phyloP scores from a whole-genome alignment of 2,888 invertebrate species.

The Urechis unicinctus region DNA sequence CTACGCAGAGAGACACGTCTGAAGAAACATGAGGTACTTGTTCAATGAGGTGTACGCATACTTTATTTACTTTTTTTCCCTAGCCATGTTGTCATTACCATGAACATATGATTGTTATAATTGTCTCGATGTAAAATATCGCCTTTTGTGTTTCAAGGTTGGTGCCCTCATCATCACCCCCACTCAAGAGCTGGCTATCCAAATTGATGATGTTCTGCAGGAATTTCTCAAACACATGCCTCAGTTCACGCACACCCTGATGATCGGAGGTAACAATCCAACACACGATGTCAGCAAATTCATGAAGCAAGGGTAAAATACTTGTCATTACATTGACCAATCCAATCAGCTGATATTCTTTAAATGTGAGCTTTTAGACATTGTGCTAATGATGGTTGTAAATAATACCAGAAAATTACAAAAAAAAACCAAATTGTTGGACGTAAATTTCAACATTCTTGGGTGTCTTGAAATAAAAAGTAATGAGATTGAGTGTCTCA shows the following conservation, averaged over 20 bases:
- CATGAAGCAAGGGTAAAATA: conserved; percentile 7
- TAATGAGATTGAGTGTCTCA: too few relatives aligned
- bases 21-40: conserved; percentile 41
- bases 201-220: conserved; percentile 63
- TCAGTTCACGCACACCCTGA: conserved; percentile 43
- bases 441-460: too few relatives aligned
- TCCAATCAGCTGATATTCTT: not conserved
- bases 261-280: conserved; percentile 75
- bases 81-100: too few relatives aligned
- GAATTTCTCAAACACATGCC: conserved; percentile 36
- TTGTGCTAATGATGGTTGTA: too few relatives aligned
- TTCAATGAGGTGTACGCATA: not conserved
- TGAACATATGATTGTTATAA: too few relatives aligned
- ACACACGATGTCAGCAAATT: conserved; percentile 62
- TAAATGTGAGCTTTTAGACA: too few relatives aligned
- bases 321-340: not conserved
- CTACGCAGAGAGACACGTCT: conserved; percentile 30
- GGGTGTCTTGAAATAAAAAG: too few relatives aligned
- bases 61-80: too few relatives aligned
- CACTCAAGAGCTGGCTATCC: conserved; percentile 87
- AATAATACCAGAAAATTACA: too few relatives aligned
- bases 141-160: too few relatives aligned
- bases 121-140: too few relatives aligned
- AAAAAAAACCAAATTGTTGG: too few relatives aligned
- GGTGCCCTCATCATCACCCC: conserved; percentile 90